Percentiles rank a stretch among this genome's conserved stretches.
Conservation (phyloP, 2,113 vertebrate species). For the Peucedramus taeniatus region DNA sequence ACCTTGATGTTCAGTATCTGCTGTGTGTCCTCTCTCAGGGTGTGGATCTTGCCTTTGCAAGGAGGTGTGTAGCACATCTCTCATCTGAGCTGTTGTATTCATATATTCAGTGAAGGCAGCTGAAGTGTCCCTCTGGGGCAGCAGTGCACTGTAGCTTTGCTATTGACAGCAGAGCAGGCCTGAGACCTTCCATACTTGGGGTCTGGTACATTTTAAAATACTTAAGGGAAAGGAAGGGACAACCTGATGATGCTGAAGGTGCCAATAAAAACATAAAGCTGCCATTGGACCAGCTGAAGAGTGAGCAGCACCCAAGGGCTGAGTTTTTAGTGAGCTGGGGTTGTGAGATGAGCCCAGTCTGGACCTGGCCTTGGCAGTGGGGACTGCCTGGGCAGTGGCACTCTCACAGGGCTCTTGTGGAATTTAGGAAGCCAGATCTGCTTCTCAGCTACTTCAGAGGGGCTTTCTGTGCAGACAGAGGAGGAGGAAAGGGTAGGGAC, state of each 20-base stretch:
- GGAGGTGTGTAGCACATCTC: background rate
- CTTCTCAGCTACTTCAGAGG: background rate
- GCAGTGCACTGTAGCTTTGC: background rate
- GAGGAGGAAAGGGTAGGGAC: background rate
- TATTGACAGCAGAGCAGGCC: background rate
- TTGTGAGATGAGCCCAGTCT: accelerated
- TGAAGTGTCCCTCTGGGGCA: background rate
- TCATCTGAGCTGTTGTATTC: background rate
- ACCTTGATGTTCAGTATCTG: background rate
- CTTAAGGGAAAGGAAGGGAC: background rate
- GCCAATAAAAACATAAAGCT: background rate
- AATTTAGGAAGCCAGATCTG: background rate
- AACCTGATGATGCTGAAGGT: background rate
- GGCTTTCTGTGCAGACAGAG: background rate
- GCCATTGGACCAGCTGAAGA: background rate
- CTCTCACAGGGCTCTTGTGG: background rate
- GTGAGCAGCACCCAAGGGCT: background rate
- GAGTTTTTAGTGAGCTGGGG: no score
- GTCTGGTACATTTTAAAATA: background rate
- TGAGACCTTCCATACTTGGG: background rate
- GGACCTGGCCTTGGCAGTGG: background rate
- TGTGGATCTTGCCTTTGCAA: background rate
- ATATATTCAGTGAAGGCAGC: background rate
- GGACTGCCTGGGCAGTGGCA: accelerated
- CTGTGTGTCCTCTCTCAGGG: background rate